Percentiles rank a stretch among this genome's conserved stretches.
Evolutionary conservation across 1,140 invertebrate species (phyloP).

Genomic region (Drosophila auraria): DNA sequence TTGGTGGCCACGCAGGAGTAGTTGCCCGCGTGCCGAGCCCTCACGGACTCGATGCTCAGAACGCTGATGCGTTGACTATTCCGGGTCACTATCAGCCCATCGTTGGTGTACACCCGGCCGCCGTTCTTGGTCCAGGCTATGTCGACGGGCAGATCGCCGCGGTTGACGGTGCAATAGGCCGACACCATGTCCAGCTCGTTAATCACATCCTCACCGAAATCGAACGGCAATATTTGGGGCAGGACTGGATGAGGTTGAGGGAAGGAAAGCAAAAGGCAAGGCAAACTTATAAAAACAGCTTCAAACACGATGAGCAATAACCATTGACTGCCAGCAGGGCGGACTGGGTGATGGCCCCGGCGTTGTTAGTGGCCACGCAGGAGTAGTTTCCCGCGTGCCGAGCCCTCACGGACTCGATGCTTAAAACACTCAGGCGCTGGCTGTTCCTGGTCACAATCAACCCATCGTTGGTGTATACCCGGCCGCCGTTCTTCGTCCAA

Average conservation of each 20-base stretch:
- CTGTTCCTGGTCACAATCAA: slow-evolving; percentile 87
- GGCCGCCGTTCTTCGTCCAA: slow-evolving; percentile 87
- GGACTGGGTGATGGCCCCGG: slow-evolving; percentile 89
- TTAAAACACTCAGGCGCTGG: slow-evolving; percentile 89
- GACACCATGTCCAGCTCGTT: slow-evolving; percentile 90
- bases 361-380: slow-evolving; percentile 91
- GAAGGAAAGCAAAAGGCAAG: slow-evolving; percentile 29
- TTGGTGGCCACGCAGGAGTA: slow-evolving; percentile 92
- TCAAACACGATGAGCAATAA: slow-evolving; percentile 33
- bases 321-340: slow-evolving; percentile 86
- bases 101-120: slow-evolving; percentile 77
- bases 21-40: slow-evolving; percentile 88
- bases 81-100: slow-evolving; percentile 86
- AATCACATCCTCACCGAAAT: slow-evolving; percentile 89
- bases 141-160: slow-evolving; percentile 93
- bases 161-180: slow-evolving; percentile 92
- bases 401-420: slow-evolving; percentile 88
- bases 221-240: slow-evolving; percentile 89
- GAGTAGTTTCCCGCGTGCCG: slow-evolving; percentile 90
- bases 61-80: slow-evolving; percentile 89
- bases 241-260: slow-evolving; percentile 86
- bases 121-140: slow-evolving; percentile 89
- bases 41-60: slow-evolving; percentile 88
- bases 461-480: slow-evolving; percentile 82
- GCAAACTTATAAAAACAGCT: slow-evolving; percentile 24